A percentile compares a stretch with the other conserved stretches of the same genome.
These are phyloP conservation scores for Nymphalis urticae DNA, from an alignment of 2,888 invertebrate genomes.

Conservation along the genomic window DNA sequence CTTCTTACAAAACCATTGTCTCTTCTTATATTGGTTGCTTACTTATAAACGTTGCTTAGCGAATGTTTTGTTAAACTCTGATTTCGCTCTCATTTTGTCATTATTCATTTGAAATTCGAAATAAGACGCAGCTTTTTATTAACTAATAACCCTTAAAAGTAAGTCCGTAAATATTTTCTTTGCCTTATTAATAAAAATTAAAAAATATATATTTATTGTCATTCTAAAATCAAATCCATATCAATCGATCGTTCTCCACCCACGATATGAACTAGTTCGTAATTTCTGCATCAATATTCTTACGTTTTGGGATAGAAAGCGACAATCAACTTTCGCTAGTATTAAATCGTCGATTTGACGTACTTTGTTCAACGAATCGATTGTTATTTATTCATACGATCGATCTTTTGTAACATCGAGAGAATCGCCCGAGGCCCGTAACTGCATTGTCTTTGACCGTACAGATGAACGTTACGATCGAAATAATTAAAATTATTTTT, in stretches of 20 bases:
- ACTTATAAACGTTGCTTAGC: too few species aligned
- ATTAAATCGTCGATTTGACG: constrained; percentile 36
- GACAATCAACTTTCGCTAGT: constrained; percentile 64
- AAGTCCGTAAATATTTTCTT: too few species aligned
- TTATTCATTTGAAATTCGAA: too few species aligned
- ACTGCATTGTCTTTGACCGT: constrained; percentile 3
- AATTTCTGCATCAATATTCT: constrained; percentile 35
- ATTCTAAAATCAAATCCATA: not conserved
- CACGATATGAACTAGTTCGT: constrained; percentile 17
- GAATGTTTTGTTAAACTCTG: too few species aligned
- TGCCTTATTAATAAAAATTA: too few species aligned
- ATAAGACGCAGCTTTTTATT: too few species aligned
- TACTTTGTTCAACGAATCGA: constrained; percentile 29
- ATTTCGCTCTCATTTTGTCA: too few species aligned
- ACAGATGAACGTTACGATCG: not conserved
- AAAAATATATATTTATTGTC: not conserved
- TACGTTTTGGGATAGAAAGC: constrained; percentile 60
- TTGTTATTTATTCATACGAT: constrained; percentile 23
- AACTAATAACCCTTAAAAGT: too few species aligned
- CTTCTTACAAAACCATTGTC: too few species aligned
- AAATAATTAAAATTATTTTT: not conserved
- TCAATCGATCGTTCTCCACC: constrained; percentile 4
- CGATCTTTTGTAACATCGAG: not conserved
- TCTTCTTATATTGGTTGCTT: too few species aligned
- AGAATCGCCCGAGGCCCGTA: not conserved